phyloP scores from a whole-genome alignment of 2,113 vertebrate species.

The Serinus canaria region DNA sequence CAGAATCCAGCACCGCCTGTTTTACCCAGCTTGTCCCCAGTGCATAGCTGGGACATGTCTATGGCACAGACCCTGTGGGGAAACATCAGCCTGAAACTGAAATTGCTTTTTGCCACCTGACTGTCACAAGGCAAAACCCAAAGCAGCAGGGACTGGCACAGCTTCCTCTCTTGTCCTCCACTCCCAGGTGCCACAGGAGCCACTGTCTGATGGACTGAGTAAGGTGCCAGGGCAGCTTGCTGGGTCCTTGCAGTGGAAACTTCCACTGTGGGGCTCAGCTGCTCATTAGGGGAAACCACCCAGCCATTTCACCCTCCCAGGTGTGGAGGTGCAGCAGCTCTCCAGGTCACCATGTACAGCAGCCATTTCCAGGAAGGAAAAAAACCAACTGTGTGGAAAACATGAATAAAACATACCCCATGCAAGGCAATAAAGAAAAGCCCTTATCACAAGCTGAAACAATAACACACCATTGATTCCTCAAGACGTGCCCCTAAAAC shows the following conservation, averaged over 20 bases:
- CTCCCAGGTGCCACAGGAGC: neutral
- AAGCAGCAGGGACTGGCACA: accelerated
- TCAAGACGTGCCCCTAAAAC: neutral
- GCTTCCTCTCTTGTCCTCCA: neutral
- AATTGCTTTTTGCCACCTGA: neutral
- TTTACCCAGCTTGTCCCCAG: neutral
- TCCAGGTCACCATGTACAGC: neutral
- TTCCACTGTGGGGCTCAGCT: neutral
- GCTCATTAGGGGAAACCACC: neutral
- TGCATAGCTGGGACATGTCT: accelerated
- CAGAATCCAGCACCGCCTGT: neutral
- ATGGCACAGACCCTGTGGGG: accelerated
- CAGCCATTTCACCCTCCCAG: neutral
- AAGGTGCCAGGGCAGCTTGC: neutral
- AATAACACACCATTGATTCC: neutral
- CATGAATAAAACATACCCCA: neutral
- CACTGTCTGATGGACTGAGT: neutral
- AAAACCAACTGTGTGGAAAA: neutral
- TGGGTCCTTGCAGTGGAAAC: neutral
- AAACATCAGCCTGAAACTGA: neutral
- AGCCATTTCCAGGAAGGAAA: neutral
- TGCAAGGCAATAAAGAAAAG: neutral
- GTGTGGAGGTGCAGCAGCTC: neutral
- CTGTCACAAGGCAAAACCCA: neutral
- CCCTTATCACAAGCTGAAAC: neutral